Evolutionary conservation across 2,888 invertebrate genomes (phyloP).

Genomic region (Sisyra terminalis): DNA sequence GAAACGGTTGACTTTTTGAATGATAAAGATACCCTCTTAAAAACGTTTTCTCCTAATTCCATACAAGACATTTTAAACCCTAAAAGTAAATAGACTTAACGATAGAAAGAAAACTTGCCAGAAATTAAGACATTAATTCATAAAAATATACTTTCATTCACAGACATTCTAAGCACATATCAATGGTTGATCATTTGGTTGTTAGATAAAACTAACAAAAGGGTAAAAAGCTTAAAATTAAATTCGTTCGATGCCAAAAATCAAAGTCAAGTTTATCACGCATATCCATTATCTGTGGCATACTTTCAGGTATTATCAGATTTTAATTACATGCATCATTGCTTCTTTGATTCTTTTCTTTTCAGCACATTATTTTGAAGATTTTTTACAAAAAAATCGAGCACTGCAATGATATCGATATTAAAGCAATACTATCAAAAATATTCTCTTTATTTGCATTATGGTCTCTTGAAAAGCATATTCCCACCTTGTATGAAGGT

Average conservation of each 20-base stretch:
- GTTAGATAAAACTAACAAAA: constrained; percentile 47
- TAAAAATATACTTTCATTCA: constrained; percentile 15
- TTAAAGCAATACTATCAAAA: constrained; percentile 36
- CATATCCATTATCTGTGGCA: constrained; percentile 58
- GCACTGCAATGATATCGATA: constrained; percentile 28
- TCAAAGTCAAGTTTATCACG: constrained; percentile 71
- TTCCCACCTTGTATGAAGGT: constrained; percentile 58
- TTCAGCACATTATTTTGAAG: constrained; percentile 36
- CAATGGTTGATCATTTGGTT: constrained; percentile 72
- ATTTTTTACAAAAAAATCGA: constrained; percentile 30
- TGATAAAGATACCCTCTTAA: constrained; percentile 29
- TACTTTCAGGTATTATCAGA: constrained; percentile 81
- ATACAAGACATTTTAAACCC: constrained; percentile 34
- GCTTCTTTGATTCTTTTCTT: constrained; percentile 15
- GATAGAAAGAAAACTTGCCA: no score
- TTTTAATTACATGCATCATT: no score
- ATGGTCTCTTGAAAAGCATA: constrained; percentile 56
- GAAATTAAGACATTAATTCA: no score
- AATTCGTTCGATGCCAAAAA: constrained; percentile 63
- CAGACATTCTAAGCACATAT: constrained; percentile 50
- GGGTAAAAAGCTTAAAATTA: constrained; percentile 33
- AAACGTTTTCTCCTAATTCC: constrained; percentile 31
- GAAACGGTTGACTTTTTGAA: constrained; percentile 52
- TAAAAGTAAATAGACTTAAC: constrained; percentile 28
- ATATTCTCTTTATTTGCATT: constrained; percentile 49